Evolutionary conservation across 1,140 invertebrate genomes (phyloP).

Genomic region (Belonocnema kinseyi): DNA sequence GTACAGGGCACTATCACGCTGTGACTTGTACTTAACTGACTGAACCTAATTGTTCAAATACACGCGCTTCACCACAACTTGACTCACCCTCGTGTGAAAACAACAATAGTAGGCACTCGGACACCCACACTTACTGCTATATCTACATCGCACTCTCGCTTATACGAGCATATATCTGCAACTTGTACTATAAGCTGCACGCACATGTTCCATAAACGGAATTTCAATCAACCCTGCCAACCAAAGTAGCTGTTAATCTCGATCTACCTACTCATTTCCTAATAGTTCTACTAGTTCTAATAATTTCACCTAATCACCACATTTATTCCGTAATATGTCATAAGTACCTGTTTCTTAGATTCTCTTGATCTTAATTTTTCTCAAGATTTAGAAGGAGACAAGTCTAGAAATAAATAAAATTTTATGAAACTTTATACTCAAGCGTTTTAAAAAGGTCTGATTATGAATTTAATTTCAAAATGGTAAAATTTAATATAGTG

Average conservation of each 20-base stretch:
- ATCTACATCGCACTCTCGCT: slow-evolving; percentile 9
- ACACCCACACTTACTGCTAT: slow-evolving; percentile 18
- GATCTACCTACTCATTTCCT: slow-evolving; percentile 30
- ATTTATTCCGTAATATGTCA: neutral
- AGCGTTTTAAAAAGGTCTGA: no score
- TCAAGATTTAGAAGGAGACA: no score
- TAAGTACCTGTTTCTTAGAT: no score
- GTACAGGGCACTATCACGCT: neutral
- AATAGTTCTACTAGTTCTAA: slow-evolving; percentile 1
- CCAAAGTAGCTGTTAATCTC: slow-evolving; percentile 24
- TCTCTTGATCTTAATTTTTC: no score
- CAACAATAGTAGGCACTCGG: slow-evolving; percentile 26
- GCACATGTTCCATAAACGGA: slow-evolving; percentile 30
- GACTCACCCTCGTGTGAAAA: slow-evolving; percentile 26
- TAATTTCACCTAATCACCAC: neutral
- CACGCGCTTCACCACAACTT: slow-evolving; percentile 60
- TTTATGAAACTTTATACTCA: no score
- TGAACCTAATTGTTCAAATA: slow-evolving; percentile 67
- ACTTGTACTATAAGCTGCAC: slow-evolving; percentile 19
- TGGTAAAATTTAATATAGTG: no score
- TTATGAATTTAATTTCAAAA: no score
- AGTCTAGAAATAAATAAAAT: no score
- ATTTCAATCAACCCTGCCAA: slow-evolving; percentile 26
- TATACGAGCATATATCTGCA: slow-evolving; percentile 7
- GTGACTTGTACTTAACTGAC: slow-evolving; percentile 27